These are phyloP conservation scores for Thymelicus lineola DNA, from an alignment of 2,888 invertebrate genomes.

Conservation along the genomic window DNA sequence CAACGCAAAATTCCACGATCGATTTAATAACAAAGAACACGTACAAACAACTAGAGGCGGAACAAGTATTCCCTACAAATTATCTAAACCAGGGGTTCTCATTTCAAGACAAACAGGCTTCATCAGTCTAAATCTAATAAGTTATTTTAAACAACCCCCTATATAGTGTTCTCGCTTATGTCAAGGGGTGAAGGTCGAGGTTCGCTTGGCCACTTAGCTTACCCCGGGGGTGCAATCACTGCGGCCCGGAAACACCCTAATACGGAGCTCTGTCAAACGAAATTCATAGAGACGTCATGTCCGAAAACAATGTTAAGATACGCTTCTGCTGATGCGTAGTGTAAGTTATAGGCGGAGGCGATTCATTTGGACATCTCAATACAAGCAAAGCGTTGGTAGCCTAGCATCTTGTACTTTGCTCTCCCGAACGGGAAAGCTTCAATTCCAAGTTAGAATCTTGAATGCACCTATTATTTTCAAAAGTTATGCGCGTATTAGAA, in stretches of 20 bases:
- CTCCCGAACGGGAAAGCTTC: too few species aligned
- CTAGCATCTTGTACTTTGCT: too few species aligned
- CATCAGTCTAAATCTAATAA: constrained; percentile 33
- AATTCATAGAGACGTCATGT: constrained; percentile 51
- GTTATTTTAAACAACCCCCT: constrained; percentile 24
- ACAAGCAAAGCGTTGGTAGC: too few species aligned
- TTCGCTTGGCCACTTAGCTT: constrained; percentile 46
- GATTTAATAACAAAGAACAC: too few species aligned
- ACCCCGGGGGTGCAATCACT: constrained; percentile 48
- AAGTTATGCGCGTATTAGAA: too few species aligned
- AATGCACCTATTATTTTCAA: too few species aligned
- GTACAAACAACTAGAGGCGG: too few species aligned
- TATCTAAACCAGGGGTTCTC: constrained; percentile 16
- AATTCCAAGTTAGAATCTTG: too few species aligned
- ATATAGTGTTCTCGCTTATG: constrained; percentile 47
- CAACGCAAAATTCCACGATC: too few species aligned
- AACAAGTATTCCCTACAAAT: not conserved
- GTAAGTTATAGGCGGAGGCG: constrained; percentile 35
- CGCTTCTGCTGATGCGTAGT: constrained; percentile 41
- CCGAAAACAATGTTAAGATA: constrained; percentile 59
- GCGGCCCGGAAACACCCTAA: constrained; percentile 45
- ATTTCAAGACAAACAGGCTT: constrained; percentile 32
- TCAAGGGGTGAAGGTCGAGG: constrained; percentile 50
- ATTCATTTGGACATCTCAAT: too few species aligned
- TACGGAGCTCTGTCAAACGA: constrained; percentile 46